Percentiles rank a stretch among this genome's conserved stretches.
These are phyloP conservation scores for Anseranas semipalmata DNA, from an alignment of 2,113 vertebrate genomes.

Conservation along the genomic window DNA sequence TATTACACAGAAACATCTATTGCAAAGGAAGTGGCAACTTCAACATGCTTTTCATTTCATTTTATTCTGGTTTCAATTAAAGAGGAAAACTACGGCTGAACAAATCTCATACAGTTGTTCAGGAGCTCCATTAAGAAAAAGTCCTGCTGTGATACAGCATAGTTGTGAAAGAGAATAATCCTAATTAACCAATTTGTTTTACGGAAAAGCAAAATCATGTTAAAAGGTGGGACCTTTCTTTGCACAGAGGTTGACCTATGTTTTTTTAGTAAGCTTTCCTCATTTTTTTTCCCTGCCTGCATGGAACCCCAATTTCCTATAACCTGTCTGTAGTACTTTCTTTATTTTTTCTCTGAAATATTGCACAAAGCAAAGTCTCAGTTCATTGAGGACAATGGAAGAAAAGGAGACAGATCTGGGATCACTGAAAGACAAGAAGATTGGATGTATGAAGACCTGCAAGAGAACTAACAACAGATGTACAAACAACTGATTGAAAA, in stretches of 20 bases:
- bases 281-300: background rate
- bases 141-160: background rate
- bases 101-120: background rate
- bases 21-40: background rate
- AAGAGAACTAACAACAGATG: background rate
- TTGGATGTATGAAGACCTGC: background rate
- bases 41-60: background rate
- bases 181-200: slow-evolving; percentile 25
- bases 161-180: background rate
- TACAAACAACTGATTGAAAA: background rate
- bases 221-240: background rate
- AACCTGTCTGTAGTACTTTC: background rate
- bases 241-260: background rate
- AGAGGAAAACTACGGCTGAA: background rate
- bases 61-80: background rate
- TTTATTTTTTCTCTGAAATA: background rate
- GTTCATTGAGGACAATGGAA: background rate
- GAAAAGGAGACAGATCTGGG: background rate
- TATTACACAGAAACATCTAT: background rate
- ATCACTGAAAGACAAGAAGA: background rate
- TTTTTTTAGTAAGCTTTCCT: background rate
- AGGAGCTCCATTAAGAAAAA: background rate
- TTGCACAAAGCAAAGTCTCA: background rate
- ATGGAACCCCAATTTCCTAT: background rate
- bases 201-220: background rate